phyloP scores from a whole-genome alignment of 2,888 invertebrate species.

The Caenorhabditis virilis region DNA sequence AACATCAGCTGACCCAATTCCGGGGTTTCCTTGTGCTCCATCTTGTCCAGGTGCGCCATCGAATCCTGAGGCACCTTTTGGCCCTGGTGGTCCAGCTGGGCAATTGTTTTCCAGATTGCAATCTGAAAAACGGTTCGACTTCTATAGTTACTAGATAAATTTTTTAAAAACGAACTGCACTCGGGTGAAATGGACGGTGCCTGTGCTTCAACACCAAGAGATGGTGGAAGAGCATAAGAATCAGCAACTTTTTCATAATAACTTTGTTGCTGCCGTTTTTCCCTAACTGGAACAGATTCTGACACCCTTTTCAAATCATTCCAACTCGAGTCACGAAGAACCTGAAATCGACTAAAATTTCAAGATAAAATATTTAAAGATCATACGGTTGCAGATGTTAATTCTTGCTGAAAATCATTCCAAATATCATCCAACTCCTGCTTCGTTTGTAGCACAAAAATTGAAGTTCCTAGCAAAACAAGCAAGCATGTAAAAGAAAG shows the following conservation, averaged over 20 bases:
- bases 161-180: slow-evolving; percentile 44
- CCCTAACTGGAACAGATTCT: neutral
- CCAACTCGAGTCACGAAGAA: slow-evolving; percentile 24
- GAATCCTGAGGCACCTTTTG: slow-evolving; percentile 29
- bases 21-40: slow-evolving; percentile 35
- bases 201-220: slow-evolving; percentile 33
- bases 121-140: slow-evolving; percentile 17
- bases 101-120: slow-evolving; percentile 42
- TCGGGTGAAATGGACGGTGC: slow-evolving; percentile 45
- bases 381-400: neutral
- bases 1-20: slow-evolving; percentile 17
- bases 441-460: slow-evolving; percentile 20
- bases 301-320: slow-evolving; percentile 12
- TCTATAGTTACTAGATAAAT: too few species aligned
- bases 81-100: slow-evolving; percentile 42
- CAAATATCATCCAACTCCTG: slow-evolving; percentile 20
- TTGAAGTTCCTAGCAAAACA: slow-evolving; percentile 8
- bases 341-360: slow-evolving; percentile 14
- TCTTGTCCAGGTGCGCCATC: slow-evolving; percentile 26
- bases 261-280: slow-evolving; percentile 21
- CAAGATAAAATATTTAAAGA: too few species aligned
- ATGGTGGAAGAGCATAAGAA: slow-evolving; percentile 30
- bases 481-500: neutral
- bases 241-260: slow-evolving; percentile 38
- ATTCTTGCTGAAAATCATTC: neutral